Base-by-base conservation (phyloP, 2,113 vertebrate species). In the Zapus hudsonius region DNA sequence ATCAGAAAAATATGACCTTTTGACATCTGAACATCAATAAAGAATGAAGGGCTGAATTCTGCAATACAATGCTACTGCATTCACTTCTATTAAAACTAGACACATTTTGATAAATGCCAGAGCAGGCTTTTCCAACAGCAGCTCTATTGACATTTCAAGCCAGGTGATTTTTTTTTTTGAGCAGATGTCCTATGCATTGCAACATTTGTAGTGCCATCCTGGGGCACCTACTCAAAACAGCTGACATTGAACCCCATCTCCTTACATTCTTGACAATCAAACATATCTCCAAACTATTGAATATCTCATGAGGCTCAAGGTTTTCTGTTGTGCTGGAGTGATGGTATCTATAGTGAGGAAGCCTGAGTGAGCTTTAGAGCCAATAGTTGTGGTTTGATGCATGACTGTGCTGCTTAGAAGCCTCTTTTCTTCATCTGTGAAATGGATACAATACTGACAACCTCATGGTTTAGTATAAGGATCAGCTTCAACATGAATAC, bases 81-180 rank as follows among this genome's bases (percentile, higher is more conserved):
- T 84, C 40, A 31, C 19, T 74, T 82, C 6, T 36, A 70, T 85
- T 94, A 95, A 93, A 94, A 78, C 13, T 66, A 61, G 63, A 76
- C 47, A 25, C 40, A 82, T 74, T 84, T 74, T 82, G 40, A 79
- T 82, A 81, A 91, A 80, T 70, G 66, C 38, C 36, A 33, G 36
- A 84, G 74, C 40, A 69, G 23, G 64, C 15, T 23, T 81, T 94
- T 80, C 76, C 44, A n/a, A 25, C 29, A 52, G 85, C 69, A 79
- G 52, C 42, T 11, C 27, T 29, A 9, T 22, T 57, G 47, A 73
- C 27, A 36, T 69, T 81, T 82, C 3, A 40, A 57, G 40, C 38
- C 36, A 79, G 44, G 73, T 76, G n/a, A 19, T 55, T 67, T 72
- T 92, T 59, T 73, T 38, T 20, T 5, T 9, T 23, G 16, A 36